phyloP scores from a whole-genome alignment of 1,140 invertebrate genomes.

The Mamestra configurata region DNA sequence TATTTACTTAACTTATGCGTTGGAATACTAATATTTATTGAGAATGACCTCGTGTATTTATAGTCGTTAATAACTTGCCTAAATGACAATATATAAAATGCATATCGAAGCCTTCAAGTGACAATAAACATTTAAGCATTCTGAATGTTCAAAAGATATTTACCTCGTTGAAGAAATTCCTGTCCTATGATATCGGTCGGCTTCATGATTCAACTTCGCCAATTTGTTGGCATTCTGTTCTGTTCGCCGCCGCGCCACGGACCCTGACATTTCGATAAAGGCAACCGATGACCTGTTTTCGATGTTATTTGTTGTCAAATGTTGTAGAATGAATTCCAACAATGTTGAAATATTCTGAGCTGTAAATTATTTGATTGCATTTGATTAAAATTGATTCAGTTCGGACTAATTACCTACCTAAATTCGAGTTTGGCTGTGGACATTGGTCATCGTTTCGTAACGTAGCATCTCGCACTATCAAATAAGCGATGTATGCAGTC shows the following conservation, averaged over 20 bases:
- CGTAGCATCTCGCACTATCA: background rate
- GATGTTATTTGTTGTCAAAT: constrained; percentile 62
- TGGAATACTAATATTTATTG: background rate
- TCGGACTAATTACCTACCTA: constrained; percentile 29
- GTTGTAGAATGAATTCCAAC: constrained; percentile 55
- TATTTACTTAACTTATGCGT: background rate
- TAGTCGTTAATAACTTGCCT: background rate
- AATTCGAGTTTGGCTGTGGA: constrained; percentile 6
- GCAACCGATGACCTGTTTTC: constrained; percentile 64
- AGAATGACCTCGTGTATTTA: background rate
- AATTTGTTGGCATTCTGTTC: constrained; percentile 74
- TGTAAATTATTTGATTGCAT: constrained; percentile 45
- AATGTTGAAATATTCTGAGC: constrained; percentile 43
- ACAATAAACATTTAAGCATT: constrained; percentile 10
- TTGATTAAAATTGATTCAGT: constrained; percentile 23
- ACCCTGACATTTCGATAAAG: constrained; percentile 83
- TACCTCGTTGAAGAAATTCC: constrained; percentile 46
- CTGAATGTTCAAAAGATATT: constrained; percentile 17
- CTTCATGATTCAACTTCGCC: constrained; percentile 55
- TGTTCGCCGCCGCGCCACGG: constrained; percentile 65
- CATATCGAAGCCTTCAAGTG: constrained; percentile 2
- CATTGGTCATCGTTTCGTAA: constrained; percentile 1
- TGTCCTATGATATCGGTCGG: constrained; percentile 32
- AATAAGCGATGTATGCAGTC: background rate
- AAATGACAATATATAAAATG: background rate